A percentile compares a stretch with the other conserved stretches of the same genome.
phyloP scores from a whole-genome alignment of 2,797 vertebrate species.

The Lycodopsis pacificus region DNA sequence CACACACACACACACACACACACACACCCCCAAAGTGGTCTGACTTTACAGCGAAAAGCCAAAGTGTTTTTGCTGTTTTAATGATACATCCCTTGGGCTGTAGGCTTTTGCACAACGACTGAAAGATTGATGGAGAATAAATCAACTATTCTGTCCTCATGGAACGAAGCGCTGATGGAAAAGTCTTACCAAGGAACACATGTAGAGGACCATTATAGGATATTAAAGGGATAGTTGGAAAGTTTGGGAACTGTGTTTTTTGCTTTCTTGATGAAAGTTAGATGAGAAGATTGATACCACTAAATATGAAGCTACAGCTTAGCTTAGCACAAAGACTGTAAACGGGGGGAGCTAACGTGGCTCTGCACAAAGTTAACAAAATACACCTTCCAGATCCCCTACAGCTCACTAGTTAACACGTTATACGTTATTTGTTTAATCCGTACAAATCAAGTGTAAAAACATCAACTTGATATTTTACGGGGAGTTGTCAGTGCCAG shows the following conservation, averaged over 20 bases:
- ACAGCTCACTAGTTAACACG: neutral
- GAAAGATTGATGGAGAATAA: slow-evolving; percentile 51
- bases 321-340: neutral
- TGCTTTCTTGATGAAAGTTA: neutral
- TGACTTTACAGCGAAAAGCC: slow-evolving; percentile 13
- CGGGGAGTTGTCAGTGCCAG: neutral
- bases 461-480: neutral
- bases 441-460: neutral
- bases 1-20: slow-evolving; percentile 12
- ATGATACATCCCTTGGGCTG: slow-evolving; percentile 47
- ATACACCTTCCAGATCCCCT: neutral
- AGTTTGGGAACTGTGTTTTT: neutral
- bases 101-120: slow-evolving; percentile 10
- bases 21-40: neutral
- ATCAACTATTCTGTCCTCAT: slow-evolving; percentile 62
- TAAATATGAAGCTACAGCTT: neutral
- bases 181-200: neutral
- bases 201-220: neutral
- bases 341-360: neutral
- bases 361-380: neutral
- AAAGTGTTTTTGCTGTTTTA: slow-evolving; percentile 34
- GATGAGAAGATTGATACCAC: neutral
- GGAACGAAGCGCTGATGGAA: neutral
- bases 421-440: neutral
- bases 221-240: neutral